A percentile compares a stretch with the other conserved stretches of the same genome.
Evolutionary conservation across 2,888 invertebrate species (phyloP).

Genomic region (Belgica antarctica): DNA sequence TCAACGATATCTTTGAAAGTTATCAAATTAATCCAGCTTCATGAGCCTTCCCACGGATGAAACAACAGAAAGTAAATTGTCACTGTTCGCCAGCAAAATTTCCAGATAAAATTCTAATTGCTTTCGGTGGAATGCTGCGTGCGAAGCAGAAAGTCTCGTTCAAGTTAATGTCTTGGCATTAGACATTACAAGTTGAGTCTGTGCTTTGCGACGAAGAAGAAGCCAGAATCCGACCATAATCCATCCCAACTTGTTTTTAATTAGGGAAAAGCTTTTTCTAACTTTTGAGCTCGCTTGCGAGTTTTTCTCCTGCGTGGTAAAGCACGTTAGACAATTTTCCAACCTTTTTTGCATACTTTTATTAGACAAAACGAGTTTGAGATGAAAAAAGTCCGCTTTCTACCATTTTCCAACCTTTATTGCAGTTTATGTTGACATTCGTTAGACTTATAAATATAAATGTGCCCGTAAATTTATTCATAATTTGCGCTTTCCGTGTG

Average conservation of each 20-base stretch:
- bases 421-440: conserved; percentile 42
- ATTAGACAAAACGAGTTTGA: neutral
- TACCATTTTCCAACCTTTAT: conserved; percentile 25
- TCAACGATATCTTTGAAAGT: conserved; percentile 22
- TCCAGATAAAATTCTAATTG: conserved; percentile 32
- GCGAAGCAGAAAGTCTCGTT: conserved; percentile 35
- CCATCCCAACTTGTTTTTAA: neutral
- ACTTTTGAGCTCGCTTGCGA: neutral
- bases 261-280: neutral
- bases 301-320: neutral
- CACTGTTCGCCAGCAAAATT: neutral
- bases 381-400: neutral
- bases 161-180: conserved; percentile 24
- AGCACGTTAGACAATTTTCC: neutral
- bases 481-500: conserved; percentile 33
- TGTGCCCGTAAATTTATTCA: conserved; percentile 35
- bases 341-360: neutral
- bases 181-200: conserved; percentile 29
- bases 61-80: conserved; percentile 13
- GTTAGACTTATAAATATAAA: conserved; percentile 19
- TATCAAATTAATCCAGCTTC: conserved; percentile 42
- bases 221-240: conserved; percentile 1
- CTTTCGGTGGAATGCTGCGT: conserved; percentile 13
- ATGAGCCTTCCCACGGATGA: neutral
- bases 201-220: neutral